Evolutionary conservation across 2,888 invertebrate genomes (phyloP), one percentile per base, ranked within the genome.

Genomic region (Tetranychus piercei): DNA sequence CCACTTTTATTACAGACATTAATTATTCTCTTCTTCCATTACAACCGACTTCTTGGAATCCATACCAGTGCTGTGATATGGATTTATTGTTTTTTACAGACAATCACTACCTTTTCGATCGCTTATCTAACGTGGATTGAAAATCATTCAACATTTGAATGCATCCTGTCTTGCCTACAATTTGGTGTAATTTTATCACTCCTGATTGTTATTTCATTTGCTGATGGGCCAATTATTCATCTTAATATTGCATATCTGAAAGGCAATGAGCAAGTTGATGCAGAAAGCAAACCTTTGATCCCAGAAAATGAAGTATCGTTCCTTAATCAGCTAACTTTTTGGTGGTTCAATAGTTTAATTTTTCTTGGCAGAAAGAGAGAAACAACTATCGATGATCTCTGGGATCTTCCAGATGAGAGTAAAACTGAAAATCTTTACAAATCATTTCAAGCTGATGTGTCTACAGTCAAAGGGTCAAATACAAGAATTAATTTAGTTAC

Each of bases 321-420:
- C 18, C 71, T 43, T 1, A 34, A 8, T 20, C 18, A 34, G n/a
- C 15, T 71, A 15, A 71, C 71, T 6, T 71, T 71, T 20, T 71
- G 71, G 71, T 71, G 71, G 71, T 34, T 20, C 15, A 71, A n/a
- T 71, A 18, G 7, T 18, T 18, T 71, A 18, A 18, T n/a, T 7
- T 18, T 23, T 6, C 18, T 23, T 6, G 82, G 81, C 1, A 83
- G 81, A 77, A 80, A 80, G 72, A 80, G 80, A 73, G 79, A 80
- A 5, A 77, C 83, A 44, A 78, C 78, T n/a, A 80, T 81, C 69
- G 78, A 78, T 6, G 82, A 83, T 74, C 75, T 83, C 65, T 82
- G 81, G 80, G 80, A 80, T 6, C 78, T 82, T 3, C 79, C 74
- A 44, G 76, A 74, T 64, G 65, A 73, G 2, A 77, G 77, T 64